Evolutionary conservation across 2,113 vertebrate species (phyloP).

Genomic region (Hymenochirus boettgeri): DNA sequence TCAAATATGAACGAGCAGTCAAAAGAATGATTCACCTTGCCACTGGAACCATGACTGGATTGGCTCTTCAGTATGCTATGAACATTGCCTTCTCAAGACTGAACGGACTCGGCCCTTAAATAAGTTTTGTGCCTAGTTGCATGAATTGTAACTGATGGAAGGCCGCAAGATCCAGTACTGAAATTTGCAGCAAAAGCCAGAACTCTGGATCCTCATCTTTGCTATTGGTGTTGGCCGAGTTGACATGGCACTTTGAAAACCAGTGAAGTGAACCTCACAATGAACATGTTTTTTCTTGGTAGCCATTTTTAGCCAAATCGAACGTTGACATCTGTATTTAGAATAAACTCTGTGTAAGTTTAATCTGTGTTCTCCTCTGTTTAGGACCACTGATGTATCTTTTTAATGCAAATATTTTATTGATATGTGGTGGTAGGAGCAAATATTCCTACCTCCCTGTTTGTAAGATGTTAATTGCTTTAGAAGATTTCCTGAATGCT

Average conservation of each 20-base stretch:
- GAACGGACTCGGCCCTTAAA: slow-evolving; percentile 75
- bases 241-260: slow-evolving; percentile 77
- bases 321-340: slow-evolving; percentile 84
- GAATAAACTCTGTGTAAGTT: slow-evolving; percentile 81
- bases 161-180: slow-evolving; percentile 84
- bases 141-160: slow-evolving; percentile 88
- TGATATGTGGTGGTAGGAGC: too few species aligned
- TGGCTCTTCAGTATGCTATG: slow-evolving; percentile 82
- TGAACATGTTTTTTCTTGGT: slow-evolving; percentile 86
- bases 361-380: too few species aligned
- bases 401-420: too few species aligned
- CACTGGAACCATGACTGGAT: slow-evolving; percentile 86
- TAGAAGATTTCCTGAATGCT: too few species aligned
- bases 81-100: slow-evolving; percentile 75
- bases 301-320: slow-evolving; percentile 90
- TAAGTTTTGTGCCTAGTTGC: slow-evolving; percentile 79
- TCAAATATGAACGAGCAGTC: slow-evolving; percentile 73
- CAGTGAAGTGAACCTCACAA: slow-evolving; percentile 82
- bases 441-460: too few species aligned
- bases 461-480: too few species aligned
- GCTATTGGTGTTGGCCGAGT: slow-evolving; percentile 88
- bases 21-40: slow-evolving; percentile 78
- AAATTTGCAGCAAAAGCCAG: slow-evolving; percentile 77
- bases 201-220: slow-evolving; percentile 86
- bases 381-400: too few species aligned